Evolutionary conservation across 2,797 vertebrate species (phyloP).

Genomic region (Squalus acanthias): DNA sequence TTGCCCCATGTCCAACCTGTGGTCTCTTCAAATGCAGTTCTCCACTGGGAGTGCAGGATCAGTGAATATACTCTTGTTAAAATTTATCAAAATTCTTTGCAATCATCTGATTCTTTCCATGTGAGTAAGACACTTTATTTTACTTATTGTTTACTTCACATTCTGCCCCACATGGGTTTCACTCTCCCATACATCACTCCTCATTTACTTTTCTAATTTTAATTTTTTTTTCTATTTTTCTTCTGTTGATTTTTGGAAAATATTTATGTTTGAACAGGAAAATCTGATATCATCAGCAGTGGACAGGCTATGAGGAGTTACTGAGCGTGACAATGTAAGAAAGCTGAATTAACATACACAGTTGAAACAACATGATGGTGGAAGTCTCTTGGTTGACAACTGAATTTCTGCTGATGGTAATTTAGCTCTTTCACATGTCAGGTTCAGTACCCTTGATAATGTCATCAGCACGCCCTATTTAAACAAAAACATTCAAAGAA

Average conservation of each 20-base stretch:
- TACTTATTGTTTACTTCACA: not conserved
- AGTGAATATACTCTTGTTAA: not conserved
- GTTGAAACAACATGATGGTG: not conserved
- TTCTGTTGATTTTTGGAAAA: not conserved
- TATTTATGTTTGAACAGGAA: not conserved
- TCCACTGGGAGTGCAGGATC: not conserved
- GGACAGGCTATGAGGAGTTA: not conserved
- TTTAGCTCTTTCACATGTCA: not conserved
- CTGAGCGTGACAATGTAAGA: not conserved
- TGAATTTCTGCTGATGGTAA: not conserved
- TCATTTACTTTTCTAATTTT: not conserved
- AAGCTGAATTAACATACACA: not conserved
- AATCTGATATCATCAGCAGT: not conserved
- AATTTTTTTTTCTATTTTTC: too few species aligned
- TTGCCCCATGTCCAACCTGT: not conserved
- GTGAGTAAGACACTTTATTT: not conserved
- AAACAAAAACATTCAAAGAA: not conserved
- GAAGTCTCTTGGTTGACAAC: not conserved
- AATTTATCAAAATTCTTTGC: not conserved
- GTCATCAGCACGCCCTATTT: not conserved
- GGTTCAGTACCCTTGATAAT: not conserved
- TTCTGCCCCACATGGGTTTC: not conserved
- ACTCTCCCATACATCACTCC: not conserved
- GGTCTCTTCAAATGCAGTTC: too few species aligned
- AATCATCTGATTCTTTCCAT: not conserved